Evolutionary conservation across 2,797 vertebrate species (phyloP), one percentile per base, ranked within the genome.

Genomic region (Micromesistius poutassou): DNA sequence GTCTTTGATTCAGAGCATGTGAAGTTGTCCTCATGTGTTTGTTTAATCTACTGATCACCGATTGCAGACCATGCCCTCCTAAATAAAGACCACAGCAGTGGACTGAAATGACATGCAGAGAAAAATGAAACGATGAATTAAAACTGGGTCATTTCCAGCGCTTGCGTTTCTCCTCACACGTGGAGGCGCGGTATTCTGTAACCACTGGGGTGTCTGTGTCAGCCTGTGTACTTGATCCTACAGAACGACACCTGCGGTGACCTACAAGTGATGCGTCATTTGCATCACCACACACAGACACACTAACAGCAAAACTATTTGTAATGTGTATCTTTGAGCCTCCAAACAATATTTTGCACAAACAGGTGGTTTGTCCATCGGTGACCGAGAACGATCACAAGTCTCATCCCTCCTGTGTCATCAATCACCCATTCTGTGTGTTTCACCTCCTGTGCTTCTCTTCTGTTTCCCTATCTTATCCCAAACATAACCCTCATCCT

Each of bases 191-290:
- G 91, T 89, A 92, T 92, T 93, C 76, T 12, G 76, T 2, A 80
- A 81, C 83, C 85, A 74, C 88, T 31, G 77, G 87, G 89, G 89
- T 88, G 90, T 89, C 86, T 82, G 82, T 89, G 85, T 90, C 85
- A 82, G 83, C 91, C 86, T 92, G 91, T 92, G 91, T 88, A 89
- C 87, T 83, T 86, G 79, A 70, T 89, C 84, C 77, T 78, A 30
- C 75, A 87, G 78, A 83, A 80, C 77, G 89, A 87, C 87, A 84
- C 86, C 83, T 83, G 81, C 87, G 80, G 84, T 82, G 83, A 88
- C 77, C 79, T 87, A 55, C 50, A 22, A 22, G 50, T 82, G 85
- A 90, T 88, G 87, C 91, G 89, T 91, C 85, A 88, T 81, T 77
- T 78, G 80, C 75, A 72, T 25, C 38, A 81, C 74, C 75, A 46